Percentiles rank a stretch among this genome's conserved stretches.
Evolutionary conservation across 2,113 vertebrate genomes (phyloP).

Genomic region (Motacilla alba): DNA sequence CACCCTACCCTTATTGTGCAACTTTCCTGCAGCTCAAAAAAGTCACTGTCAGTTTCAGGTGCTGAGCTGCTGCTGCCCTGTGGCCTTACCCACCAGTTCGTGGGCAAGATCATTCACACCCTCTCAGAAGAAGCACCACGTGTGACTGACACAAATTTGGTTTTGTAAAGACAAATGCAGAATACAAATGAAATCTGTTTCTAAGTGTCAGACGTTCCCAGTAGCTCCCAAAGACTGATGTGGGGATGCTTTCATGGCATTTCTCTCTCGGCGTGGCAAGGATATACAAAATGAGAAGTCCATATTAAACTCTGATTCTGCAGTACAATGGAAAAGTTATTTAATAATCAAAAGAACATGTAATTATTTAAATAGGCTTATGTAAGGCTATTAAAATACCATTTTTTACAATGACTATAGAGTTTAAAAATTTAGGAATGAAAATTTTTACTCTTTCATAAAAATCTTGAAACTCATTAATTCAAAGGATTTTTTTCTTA

Average conservation of each 20-base stretch:
- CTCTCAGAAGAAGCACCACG: background rate
- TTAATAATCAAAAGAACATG: constrained; percentile 20
- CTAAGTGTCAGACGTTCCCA: background rate
- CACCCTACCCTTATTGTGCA: background rate
- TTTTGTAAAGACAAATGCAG: background rate
- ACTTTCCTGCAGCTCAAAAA: background rate
- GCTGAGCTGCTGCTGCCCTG: background rate
- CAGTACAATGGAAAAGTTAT: background rate
- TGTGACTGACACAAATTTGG: background rate
- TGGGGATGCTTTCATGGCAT: background rate
- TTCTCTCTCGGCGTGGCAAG: background rate
- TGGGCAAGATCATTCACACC: background rate
- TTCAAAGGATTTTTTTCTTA: background rate
- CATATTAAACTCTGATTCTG: background rate
- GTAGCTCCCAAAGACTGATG: background rate
- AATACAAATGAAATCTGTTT: background rate
- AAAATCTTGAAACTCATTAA: background rate
- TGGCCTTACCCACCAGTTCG: background rate
- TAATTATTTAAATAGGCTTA: background rate
- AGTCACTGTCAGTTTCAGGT: background rate
- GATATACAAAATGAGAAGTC: background rate
- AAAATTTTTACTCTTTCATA: background rate
- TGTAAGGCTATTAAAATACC: background rate
- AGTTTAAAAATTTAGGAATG: background rate
- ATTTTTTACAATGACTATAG: background rate